Base-by-base conservation (phyloP, 2,888 invertebrate genomes). In the Helicoverpa assulta region DNA sequence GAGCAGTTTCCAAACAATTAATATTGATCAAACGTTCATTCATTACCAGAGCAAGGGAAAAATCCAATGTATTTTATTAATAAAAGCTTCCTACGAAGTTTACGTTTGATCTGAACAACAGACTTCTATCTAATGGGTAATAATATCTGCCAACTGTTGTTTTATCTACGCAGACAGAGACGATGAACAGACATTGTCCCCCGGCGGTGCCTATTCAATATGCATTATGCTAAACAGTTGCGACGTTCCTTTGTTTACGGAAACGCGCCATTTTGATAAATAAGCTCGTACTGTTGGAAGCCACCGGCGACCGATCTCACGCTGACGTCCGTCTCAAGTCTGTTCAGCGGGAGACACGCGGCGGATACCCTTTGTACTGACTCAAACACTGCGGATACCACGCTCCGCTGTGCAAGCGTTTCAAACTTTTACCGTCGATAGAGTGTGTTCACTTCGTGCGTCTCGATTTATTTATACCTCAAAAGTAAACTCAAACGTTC, bases 391-490 rank as follows among this genome's bases (percentile, higher is more conserved):
- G 63, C 33, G 53, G 50, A 63, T 66, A 55, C 53, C 63, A 55
- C 53, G 51, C 52, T 59, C 74, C 37, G 47, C 40, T 52, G 67
- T 60, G 66, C 65, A 50, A 62, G 47, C 68, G 69, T 73, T 76
- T 64, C 74, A 67, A 73, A 80, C 58, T 82, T 71, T 63, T 68
- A 71, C 57, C 73, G 68, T 67, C 63, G 55, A 70, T 76, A 70
- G 60, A 78, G 55, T 70, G 65, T 74, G 80, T 67, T 77, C 78
- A 68, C 72, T 66, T 61, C 78, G 66, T 71, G 60, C 70, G 73
- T 73, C 56, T 73, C 63, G 78, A 81, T 89, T 90, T 93, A 93
- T 93, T 92, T 93, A 89, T 91, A 92, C 92, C 89, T 84, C 89
- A 89, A 92, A 91, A 88, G 88, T 89, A 90, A 91, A 91, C 90